Conservation (phyloP, 2,888 invertebrate genomes). For the Drosophila diplacantha region DNA sequence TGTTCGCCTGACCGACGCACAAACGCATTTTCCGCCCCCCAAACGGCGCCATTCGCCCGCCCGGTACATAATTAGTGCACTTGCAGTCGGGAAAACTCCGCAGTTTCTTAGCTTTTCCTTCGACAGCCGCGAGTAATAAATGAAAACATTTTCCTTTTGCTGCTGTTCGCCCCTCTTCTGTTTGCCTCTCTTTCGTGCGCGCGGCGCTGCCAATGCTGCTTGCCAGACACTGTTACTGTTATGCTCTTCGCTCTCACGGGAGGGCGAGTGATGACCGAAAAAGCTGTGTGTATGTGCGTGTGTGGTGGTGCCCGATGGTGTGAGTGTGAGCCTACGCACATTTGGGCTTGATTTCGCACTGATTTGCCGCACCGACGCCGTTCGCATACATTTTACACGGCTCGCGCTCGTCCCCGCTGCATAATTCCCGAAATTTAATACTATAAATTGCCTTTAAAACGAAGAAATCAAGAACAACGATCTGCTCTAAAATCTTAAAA, state of each 20-base stretch:
- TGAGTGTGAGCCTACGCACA: conserved; percentile 45
- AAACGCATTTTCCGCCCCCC: conserved; percentile 45
- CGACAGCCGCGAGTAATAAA: conserved; percentile 55
- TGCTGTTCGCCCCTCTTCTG: conserved; percentile 60
- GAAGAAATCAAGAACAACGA: conserved; percentile 53
- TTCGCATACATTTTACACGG: conserved; percentile 52
- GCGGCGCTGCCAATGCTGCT: conserved; percentile 42
- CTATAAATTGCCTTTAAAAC: conserved; percentile 48
- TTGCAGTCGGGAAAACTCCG: conserved; percentile 30
- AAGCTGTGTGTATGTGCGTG: conserved; percentile 50
- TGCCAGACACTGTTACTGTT: conserved; percentile 68
- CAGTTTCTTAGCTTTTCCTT: conserved; percentile 48
- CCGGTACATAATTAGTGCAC: conserved; percentile 52
- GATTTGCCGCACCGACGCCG: conserved; percentile 39
- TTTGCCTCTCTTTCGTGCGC: conserved; percentile 62
- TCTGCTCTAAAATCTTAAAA: conserved; percentile 28
- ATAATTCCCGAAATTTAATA: conserved; percentile 37
- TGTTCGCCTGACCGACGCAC: conserved; percentile 47
- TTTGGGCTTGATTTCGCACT: conserved; percentile 41
- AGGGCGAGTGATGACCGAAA: conserved; percentile 69
- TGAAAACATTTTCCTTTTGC: conserved; percentile 71
- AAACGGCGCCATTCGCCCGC: conserved; percentile 30
- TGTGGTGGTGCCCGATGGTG: conserved; percentile 31
- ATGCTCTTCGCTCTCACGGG: conserved; percentile 66
- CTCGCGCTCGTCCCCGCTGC: conserved; percentile 30